Conservation (phyloP, 2,888 invertebrate species). For the Cosmorhoe ocellata region DNA sequence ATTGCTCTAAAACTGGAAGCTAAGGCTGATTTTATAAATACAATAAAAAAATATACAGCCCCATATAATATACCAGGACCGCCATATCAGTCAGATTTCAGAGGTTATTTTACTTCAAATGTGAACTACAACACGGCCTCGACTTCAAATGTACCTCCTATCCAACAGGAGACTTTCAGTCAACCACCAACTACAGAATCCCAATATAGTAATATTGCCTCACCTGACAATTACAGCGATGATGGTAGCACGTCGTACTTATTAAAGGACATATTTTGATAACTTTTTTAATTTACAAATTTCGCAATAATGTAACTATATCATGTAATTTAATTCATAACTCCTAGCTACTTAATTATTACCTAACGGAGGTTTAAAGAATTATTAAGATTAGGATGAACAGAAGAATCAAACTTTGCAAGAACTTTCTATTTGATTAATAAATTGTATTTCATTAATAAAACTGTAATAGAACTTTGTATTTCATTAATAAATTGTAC, state of each 20-base stretch:
- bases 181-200: slow-evolving; percentile 22
- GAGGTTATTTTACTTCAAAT: slow-evolving; percentile 20
- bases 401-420: slow-evolving; percentile 3
- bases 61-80: slow-evolving; percentile 17
- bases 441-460: too few species aligned
- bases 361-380: slow-evolving; percentile 13
- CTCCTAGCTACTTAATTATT: slow-evolving; percentile 13
- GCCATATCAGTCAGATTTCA: slow-evolving; percentile 20
- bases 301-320: slow-evolving; percentile 16
- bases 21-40: slow-evolving; percentile 14
- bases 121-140: slow-evolving; percentile 16
- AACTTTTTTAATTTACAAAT: slow-evolving; percentile 18
- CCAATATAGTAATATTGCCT: slow-evolving; percentile 24
- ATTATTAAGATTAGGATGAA: background rate
- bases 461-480: too few species aligned
- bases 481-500: slow-evolving; percentile 8
- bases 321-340: slow-evolving; percentile 19
- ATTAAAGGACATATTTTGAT: slow-evolving; percentile 17
- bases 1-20: slow-evolving; percentile 3
- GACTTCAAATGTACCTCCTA: slow-evolving; percentile 24
- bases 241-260: slow-evolving; percentile 9
- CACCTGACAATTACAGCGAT: slow-evolving; percentile 22
- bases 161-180: slow-evolving; percentile 21
- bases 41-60: slow-evolving; percentile 18
- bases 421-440: slow-evolving; percentile 8